Evolutionary conservation across 2,797 vertebrate species (phyloP).

Genomic region (Cygnus olor): DNA sequence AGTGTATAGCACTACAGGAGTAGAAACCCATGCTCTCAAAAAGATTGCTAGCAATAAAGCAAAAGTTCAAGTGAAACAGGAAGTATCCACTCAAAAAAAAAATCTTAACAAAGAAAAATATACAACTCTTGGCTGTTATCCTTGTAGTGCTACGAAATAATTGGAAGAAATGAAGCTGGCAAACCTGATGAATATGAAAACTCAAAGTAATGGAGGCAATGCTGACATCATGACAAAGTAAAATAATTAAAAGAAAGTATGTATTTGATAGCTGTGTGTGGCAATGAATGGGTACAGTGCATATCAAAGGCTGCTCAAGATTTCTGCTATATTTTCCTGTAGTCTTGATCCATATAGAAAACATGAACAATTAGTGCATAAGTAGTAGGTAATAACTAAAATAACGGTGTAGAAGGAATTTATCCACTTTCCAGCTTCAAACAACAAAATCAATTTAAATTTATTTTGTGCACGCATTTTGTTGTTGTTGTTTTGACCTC

Average conservation of each 20-base stretch:
- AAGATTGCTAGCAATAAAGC: not conserved
- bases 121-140: not conserved
- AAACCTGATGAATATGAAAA: not conserved
- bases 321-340: not conserved
- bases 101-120: not conserved
- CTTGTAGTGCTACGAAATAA: not conserved
- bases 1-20: not conserved
- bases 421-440: not conserved
- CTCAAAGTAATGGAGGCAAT: not conserved
- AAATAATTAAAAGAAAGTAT: not conserved
- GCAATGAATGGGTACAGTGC: not conserved
- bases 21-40: not conserved
- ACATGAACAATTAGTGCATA: fast-evolving
- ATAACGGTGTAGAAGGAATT: not conserved
- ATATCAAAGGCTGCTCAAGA: not conserved
- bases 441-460: not conserved
- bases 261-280: not conserved
- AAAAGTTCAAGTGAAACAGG: not conserved
- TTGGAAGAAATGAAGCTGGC: not conserved
- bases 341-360: not conserved
- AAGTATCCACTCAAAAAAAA: not conserved
- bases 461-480: not conserved
- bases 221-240: not conserved
- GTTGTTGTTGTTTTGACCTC: not conserved
- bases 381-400: not conserved